phyloP scores from a whole-genome alignment of 2,113 vertebrate genomes.

The Haemorhous mexicanus region DNA sequence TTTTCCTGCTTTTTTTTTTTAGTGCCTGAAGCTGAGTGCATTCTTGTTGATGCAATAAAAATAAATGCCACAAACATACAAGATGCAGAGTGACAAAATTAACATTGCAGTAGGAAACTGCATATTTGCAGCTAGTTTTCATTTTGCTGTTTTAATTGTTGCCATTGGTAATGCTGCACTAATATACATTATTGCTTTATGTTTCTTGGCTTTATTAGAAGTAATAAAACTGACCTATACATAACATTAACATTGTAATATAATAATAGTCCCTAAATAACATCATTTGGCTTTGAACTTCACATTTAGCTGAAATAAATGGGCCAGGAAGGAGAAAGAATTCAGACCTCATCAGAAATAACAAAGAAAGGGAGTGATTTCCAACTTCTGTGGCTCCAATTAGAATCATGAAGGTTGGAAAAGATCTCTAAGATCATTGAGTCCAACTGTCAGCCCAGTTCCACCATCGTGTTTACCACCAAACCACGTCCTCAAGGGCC shows the following conservation, averaged over 20 bases:
- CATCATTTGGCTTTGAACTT: constrained; percentile 32
- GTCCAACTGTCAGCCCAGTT: neutral
- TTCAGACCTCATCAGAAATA: constrained; percentile 3
- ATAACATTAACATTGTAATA: neutral
- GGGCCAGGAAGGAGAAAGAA: neutral
- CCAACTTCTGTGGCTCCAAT: neutral
- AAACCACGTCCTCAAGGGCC: neutral
- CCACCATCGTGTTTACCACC: neutral
- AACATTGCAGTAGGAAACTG: neutral
- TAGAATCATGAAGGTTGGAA: neutral
- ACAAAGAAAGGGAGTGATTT: neutral
- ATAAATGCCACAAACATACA: neutral
- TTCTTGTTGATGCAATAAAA: constrained; percentile 9
- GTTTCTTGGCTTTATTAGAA: constrained; percentile 27
- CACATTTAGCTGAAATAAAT: constrained; percentile 11
- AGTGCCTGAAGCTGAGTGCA: neutral
- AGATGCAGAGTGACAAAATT: constrained; percentile 10
- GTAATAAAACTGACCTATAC: constrained; percentile 35
- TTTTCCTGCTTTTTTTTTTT: neutral
- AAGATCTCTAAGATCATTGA: neutral
- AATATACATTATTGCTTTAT: neutral
- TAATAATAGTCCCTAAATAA: constrained; percentile 17
- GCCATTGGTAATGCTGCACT: neutral
- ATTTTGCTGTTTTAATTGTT: constrained; percentile 20
- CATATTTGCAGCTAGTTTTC: neutral